These are phyloP conservation scores for Cepphus grylle DNA, from an alignment of 2,113 vertebrate genomes.

Conservation along the genomic window DNA sequence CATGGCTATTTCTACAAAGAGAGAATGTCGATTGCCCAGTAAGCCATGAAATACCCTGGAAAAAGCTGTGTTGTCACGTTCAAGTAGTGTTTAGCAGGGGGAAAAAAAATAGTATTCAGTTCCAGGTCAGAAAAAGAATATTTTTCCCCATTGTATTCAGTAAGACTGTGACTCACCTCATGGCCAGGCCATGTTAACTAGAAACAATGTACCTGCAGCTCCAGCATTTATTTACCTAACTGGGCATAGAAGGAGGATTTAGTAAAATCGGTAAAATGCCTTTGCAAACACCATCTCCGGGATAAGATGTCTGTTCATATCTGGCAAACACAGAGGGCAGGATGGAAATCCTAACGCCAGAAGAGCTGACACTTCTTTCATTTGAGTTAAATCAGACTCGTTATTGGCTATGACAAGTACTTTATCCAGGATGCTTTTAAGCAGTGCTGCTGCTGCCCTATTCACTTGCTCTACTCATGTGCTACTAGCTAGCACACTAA, in stretches of 20 bases:
- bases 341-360: not conserved
- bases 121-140: not conserved
- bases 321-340: not conserved
- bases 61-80: not conserved
- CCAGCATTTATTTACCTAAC: not conserved
- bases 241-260: not conserved
- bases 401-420: not conserved
- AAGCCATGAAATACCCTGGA: not conserved
- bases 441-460: not conserved
- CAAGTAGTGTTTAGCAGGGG: not conserved
- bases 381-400: not conserved
- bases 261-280: not conserved
- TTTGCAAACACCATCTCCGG: not conserved
- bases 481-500: not conserved
- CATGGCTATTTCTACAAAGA: not conserved
- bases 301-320: not conserved
- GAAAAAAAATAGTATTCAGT: not conserved
- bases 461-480: not conserved
- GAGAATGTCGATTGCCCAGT: not conserved
- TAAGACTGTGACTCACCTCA: not conserved
- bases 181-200: not conserved
- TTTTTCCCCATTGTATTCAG: not conserved
- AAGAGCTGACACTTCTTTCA: not conserved
- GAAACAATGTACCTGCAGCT: not conserved
- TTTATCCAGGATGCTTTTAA: not conserved